Evolutionary conservation across 2,888 invertebrate species (phyloP).

Genomic region (Drosophila subquinaria): DNA sequence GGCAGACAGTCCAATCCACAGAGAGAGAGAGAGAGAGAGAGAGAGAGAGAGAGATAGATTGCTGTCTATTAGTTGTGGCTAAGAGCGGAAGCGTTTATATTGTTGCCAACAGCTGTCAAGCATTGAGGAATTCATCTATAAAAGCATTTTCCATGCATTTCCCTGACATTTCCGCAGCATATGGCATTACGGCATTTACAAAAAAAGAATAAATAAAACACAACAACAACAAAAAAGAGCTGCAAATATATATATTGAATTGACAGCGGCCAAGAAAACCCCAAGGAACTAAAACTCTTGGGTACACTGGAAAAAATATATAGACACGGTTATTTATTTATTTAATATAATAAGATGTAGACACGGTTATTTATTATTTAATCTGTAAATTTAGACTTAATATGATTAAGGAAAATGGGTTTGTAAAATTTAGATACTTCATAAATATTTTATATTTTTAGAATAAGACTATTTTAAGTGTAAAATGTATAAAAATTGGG

Average conservation of each 20-base stretch:
- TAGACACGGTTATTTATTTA: background rate
- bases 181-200: conserved; percentile 33
- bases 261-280: conserved; percentile 24
- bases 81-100: conserved; percentile 51
- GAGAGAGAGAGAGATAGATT: conserved; percentile 9
- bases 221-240: conserved; percentile 8
- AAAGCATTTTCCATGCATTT: conserved; percentile 77
- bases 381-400: too few relatives aligned
- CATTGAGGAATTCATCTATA: conserved; percentile 66
- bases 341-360: too few relatives aligned
- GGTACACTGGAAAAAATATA: conserved; percentile 34
- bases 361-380: background rate
- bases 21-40: background rate
- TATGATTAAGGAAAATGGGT: too few relatives aligned
- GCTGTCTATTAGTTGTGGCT: conserved; percentile 73
- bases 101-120: conserved; percentile 70
- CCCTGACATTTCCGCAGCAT: conserved; percentile 76
- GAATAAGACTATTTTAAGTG: too few relatives aligned
- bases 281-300: conserved; percentile 7
- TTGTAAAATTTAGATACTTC: too few relatives aligned
- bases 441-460: too few relatives aligned
- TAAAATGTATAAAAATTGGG: too few relatives aligned
- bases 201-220: conserved; percentile 19
- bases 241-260: conserved; percentile 21
- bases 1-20: conserved; percentile 5